Percentiles rank a stretch among this genome's conserved stretches.
Evolutionary conservation across 2,888 invertebrate species (phyloP).

Genomic region (Patella depressa): DNA sequence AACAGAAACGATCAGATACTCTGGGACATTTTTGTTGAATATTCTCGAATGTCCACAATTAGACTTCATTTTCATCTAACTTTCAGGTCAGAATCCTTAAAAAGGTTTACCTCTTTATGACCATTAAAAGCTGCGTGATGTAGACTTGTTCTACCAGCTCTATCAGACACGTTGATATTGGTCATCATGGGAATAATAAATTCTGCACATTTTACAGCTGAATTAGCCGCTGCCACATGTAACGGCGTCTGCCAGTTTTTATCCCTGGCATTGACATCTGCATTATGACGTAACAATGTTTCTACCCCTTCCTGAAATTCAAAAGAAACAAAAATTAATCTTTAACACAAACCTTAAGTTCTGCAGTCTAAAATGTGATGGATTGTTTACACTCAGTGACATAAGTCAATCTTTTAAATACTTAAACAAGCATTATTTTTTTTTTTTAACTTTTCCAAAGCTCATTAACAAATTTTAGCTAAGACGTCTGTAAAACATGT

Average conservation of each 20-base stretch:
- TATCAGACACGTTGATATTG: slow-evolving; percentile 74
- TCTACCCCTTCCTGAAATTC: slow-evolving; percentile 70
- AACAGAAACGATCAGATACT: no score
- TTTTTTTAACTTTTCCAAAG: no score
- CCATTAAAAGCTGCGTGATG: slow-evolving; percentile 79
- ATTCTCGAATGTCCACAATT: no score
- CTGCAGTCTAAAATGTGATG: no score
- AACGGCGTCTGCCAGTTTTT: slow-evolving; percentile 78
- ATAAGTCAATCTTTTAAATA: no score
- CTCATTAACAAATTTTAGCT: no score
- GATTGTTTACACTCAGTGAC: no score
- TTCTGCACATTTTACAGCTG: slow-evolving; percentile 76
- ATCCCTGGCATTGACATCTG: slow-evolving; percentile 77
- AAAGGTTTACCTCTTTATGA: slow-evolving; percentile 72
- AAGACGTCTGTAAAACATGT: no score
- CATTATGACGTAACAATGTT: slow-evolving; percentile 75
- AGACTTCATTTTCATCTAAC: no score
- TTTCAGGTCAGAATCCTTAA: neutral
- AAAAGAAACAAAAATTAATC: neutral
- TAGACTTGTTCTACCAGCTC: slow-evolving; percentile 77
- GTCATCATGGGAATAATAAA: slow-evolving; percentile 73
- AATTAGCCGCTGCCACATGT: slow-evolving; percentile 76
- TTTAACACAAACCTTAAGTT: no score
- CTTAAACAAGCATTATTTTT: no score
- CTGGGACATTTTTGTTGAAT: no score